Evolutionary conservation across 2,888 invertebrate genomes (phyloP).

Genomic region (Melangyna quadrimaculata): DNA sequence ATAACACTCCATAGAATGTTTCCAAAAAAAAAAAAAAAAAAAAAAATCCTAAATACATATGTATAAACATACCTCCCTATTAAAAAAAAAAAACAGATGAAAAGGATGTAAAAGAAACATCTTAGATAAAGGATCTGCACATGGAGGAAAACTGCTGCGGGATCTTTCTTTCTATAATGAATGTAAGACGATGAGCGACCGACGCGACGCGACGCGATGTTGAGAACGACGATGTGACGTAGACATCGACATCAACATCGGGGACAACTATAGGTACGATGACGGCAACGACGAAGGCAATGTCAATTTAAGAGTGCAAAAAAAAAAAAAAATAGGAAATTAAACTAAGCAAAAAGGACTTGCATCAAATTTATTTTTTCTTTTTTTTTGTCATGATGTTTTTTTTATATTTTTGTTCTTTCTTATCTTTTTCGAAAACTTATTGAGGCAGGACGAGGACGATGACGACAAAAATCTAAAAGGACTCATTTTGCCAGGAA

Average conservation of each 20-base stretch:
- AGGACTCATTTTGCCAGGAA: slow-evolving; percentile 57
- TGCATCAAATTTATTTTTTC: slow-evolving; percentile 19
- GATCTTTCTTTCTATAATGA: slow-evolving; percentile 59
- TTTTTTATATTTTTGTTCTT: slow-evolving; percentile 13
- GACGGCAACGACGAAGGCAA: slow-evolving; percentile 45
- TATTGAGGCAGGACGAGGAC: slow-evolving; percentile 51
- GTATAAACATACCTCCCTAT: background rate
- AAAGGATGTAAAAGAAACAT: slow-evolving; percentile 32
- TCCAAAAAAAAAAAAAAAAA: background rate
- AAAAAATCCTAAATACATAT: background rate
- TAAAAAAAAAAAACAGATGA: background rate
- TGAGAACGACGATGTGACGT: no score
- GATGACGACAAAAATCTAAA: slow-evolving; percentile 37
- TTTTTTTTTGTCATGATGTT: slow-evolving; percentile 5
- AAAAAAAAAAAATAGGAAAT: slow-evolving; percentile 58
- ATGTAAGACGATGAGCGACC: slow-evolving; percentile 49
- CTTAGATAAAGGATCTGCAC: slow-evolving; percentile 52
- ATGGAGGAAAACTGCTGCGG: slow-evolving; percentile 27
- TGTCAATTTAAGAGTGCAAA: slow-evolving; percentile 35
- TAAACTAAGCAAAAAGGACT: slow-evolving; percentile 66
- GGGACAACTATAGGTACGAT: background rate
- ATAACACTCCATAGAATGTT: slow-evolving; percentile 21
- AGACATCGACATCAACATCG: background rate
- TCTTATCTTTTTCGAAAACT: slow-evolving; percentile 41
- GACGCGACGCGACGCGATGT: slow-evolving; percentile 22